Conservation (phyloP, 2,797 vertebrate species). For the Halcyon chelicuti region DNA sequence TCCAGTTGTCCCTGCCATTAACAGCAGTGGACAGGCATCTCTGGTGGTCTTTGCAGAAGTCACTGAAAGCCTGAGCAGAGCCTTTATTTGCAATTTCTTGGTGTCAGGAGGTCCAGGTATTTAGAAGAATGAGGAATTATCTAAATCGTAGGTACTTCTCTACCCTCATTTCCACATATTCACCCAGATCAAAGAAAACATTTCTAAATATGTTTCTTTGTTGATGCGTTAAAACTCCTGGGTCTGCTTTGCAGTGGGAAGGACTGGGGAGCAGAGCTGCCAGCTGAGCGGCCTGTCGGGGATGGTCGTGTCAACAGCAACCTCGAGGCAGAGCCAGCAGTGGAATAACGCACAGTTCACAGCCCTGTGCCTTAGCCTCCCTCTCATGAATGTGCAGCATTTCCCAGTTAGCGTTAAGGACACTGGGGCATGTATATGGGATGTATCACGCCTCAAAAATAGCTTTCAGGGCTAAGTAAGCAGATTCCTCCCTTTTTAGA, state of each 20-base stretch:
- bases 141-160: neutral
- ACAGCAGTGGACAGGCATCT: neutral
- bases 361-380: neutral
- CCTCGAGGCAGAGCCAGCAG: slow-evolving; percentile 2
- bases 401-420: slow-evolving; percentile 1
- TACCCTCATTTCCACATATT: neutral
- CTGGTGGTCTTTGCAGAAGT: neutral
- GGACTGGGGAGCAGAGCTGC: neutral
- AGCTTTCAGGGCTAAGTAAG: slow-evolving; percentile 45
- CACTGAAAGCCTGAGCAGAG: neutral
- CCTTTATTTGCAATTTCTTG: neutral
- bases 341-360: slow-evolving; percentile 6
- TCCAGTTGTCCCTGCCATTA: neutral
- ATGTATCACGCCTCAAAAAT: slow-evolving; percentile 35
- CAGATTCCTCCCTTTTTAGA: slow-evolving; percentile 29
- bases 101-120: neutral
- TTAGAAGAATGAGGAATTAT: neutral
- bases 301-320: neutral
- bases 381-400: neutral
- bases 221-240: neutral
- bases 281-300: neutral
- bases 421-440: neutral
- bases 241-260: neutral
- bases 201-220: neutral
- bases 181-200: neutral